Evolutionary conservation across 2,113 vertebrate species (phyloP), one percentile per base, ranked within the genome.

Genomic region (Tenebrosternarchus preto): DNA sequence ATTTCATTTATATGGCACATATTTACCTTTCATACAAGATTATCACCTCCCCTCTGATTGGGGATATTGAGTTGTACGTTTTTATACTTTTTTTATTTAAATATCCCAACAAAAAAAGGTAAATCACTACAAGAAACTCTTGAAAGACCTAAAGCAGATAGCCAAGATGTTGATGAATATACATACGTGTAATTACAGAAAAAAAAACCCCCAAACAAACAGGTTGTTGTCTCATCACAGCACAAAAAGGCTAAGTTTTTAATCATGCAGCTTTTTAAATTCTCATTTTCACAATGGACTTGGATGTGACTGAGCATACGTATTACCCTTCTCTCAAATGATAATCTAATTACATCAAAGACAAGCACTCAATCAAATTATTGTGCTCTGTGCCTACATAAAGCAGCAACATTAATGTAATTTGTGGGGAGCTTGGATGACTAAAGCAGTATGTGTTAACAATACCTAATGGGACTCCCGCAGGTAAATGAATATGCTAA

Each of bases 401-500:
- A 92, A 92, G 90, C 91, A 90, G 92, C 83, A 77, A 68, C 76
- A 88, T 93, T 93, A 94, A 95, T 94, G 93, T 92, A 93, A 94
- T 96, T 95, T 95, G 92, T 93, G 92, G 92, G 92, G 92, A 94
- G 92, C 91, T 87, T 89, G 93, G 92, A 93, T 92, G 94, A 94
- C 94, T 94, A 87, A 92, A 92, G 93, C 92, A 92, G 93, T 93
- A 92, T 93, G 94, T 95, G 95, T 95, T 95, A 95, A 95, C 93
- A 95, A 95, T 93, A 94, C 91, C 91, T 95, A 96, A 95, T 95
- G 91, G 93, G 93, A 90, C 93, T 94, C 94, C 94, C 89, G 92
- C 94, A 95, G 93, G 93, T 95, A 95, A 95, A 95, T 95, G 92
- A 95, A 94, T 95, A 94, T 94, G 94, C 93, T 95, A 95, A 95